Evolutionary conservation across 64 coral and sea anemone genomes (phyloP), one percentile per base, ranked within the genome.

Genomic region (Actinia equina): DNA sequence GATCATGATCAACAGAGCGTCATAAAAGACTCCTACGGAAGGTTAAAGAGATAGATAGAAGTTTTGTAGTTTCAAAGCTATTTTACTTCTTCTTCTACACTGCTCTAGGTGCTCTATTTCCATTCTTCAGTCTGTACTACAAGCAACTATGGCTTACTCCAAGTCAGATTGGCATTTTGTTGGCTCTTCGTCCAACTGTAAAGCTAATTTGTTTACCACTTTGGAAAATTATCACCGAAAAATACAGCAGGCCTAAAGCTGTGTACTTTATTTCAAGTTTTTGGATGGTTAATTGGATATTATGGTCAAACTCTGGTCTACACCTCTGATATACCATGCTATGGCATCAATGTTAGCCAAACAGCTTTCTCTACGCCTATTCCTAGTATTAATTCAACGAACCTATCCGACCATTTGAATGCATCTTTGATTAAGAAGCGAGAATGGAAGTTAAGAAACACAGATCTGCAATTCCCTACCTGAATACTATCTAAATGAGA

Each of bases 51-150:
- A 67, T 90, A 19, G 94, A 96, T 79, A 86, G 83, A 52, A 43
- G 94, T 20, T 96, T 93, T 25, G 18, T 96, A 27, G 82, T 96
- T 3, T 96, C 91, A 58, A 96, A 96, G 30, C 81, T 93, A 25
- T 96, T 96, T 60, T 96, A 96, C 45, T 76, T 96, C 71, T 96
- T 96, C 59, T 96, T 96, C 86, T 96, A 96, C 91, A 93, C 94
- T 2, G 88, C 91, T 27, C 76, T 96, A 17, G 94, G 94, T 55
- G 88, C 91, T 0, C 82, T 96, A 20, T 96, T 96, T 59, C 94
- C 94, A 65, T 96, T 96, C 59, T 96, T 96, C 44, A 89, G 91
- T 18, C 62, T 96, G 44, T 96, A 89, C 70, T 96, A 96, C 60
- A 96, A 96, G 78, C 94, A 96, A 57, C 17, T 96, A 88, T 96